Evolutionary conservation across 1,140 invertebrate species (phyloP).

Genomic region (Temnothorax curvispinosus): DNA sequence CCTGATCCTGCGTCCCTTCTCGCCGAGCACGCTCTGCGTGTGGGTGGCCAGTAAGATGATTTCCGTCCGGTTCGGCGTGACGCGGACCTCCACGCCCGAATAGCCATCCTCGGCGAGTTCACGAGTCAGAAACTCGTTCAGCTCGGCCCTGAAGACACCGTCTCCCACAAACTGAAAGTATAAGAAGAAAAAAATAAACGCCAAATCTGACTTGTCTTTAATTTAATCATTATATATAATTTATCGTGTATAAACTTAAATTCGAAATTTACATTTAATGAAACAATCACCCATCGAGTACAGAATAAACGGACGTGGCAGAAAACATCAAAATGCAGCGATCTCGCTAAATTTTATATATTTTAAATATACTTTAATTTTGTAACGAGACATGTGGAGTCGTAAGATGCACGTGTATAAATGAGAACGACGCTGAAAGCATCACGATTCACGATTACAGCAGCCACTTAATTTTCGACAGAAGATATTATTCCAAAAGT

Average conservation of each 20-base stretch:
- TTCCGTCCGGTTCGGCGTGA: slow-evolving; percentile 96
- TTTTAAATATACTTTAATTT: neutral
- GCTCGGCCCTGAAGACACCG: slow-evolving; percentile 99
- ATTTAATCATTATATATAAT: neutral
- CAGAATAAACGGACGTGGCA: neutral
- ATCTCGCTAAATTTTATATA: neutral
- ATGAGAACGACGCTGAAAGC: slow-evolving; percentile 20
- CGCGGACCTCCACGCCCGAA: slow-evolving; percentile 98
- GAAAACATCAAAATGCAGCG: neutral
- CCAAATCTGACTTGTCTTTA: neutral
- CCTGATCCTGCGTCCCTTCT: slow-evolving; percentile 97
- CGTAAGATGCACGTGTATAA: neutral
- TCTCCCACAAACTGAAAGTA: slow-evolving; percentile 97
- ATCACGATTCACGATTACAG: slow-evolving; percentile 55
- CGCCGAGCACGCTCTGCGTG: slow-evolving; percentile 98
- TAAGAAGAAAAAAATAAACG: slow-evolving; percentile 89
- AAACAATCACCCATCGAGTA: too few species aligned
- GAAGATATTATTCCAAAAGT: slow-evolving; percentile 62
- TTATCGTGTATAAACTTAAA: too few species aligned
- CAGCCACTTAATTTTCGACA: slow-evolving; percentile 27
- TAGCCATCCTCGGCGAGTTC: slow-evolving; percentile 99
- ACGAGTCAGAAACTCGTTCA: slow-evolving; percentile 99
- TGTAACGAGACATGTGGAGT: neutral
- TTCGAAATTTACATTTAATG: too few species aligned
- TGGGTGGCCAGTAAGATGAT: slow-evolving; percentile 99